Conservation (phyloP, 35 echinoderm and acorn worm genomes). For the Strongylocentrotus purpuratus region DNA sequence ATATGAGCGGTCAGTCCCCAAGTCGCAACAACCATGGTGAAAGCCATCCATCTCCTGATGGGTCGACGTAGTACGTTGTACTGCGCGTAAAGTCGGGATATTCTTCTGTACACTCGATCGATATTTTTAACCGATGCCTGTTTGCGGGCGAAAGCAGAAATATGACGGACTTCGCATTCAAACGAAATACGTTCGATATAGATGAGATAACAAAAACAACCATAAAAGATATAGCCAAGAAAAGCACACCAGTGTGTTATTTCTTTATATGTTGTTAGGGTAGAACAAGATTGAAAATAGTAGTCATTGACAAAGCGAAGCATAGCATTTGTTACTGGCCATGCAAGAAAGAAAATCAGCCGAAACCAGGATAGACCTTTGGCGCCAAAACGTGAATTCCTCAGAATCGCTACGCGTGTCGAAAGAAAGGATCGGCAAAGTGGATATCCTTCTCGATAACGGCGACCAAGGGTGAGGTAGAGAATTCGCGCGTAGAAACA, state of each 20-base stretch:
- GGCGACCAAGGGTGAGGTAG: neutral
- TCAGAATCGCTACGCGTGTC: neutral
- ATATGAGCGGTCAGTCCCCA: slow-evolving; percentile 67
- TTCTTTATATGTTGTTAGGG: slow-evolving; percentile 1
- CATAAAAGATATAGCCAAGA: slow-evolving; percentile 48
- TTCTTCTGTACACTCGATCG: neutral
- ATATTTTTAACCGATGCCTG: slow-evolving; percentile 16
- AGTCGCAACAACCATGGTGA: slow-evolving; percentile 61
- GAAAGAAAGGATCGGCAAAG: neutral
- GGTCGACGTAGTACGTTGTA: slow-evolving; percentile 44
- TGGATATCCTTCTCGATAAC: neutral
- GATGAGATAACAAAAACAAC: slow-evolving; percentile 61
- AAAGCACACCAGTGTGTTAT: slow-evolving; percentile 60
- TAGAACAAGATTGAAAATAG: neutral
- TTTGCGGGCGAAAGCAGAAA: slow-evolving; percentile 27
- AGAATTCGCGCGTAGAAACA: slow-evolving; percentile 37
- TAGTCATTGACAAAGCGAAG: slow-evolving; percentile 56
- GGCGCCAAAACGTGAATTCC: slow-evolving; percentile 1
- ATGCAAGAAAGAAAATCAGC: slow-evolving; percentile 29
- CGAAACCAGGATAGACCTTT: slow-evolving; percentile 4
- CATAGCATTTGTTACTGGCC: slow-evolving; percentile 39
- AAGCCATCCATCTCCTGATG: slow-evolving; percentile 59
- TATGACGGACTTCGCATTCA: slow-evolving; percentile 8
- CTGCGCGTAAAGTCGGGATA: slow-evolving; percentile 1
- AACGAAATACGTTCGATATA: slow-evolving; percentile 54